Base-by-base conservation (phyloP, 37 sponge, comb jelly and placozoan species). In the Trichoplax adhaerens region DNA sequence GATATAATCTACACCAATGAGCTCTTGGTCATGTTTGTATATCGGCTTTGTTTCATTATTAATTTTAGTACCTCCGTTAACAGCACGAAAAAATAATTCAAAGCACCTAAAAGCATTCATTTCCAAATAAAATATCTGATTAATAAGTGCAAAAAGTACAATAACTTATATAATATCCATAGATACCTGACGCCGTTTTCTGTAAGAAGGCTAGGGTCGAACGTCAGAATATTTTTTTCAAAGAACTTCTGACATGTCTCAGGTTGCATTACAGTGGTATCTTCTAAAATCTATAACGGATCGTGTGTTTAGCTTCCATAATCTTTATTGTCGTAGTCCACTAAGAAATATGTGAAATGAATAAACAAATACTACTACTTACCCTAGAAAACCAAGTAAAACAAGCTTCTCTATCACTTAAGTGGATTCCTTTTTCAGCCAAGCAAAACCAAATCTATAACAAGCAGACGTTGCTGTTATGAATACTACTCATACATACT, bases 351-450 rank as follows among this genome's bases (percentile, higher is more conserved):
- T 12, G 72, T 51, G n/a, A 4, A 70, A 53, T 5, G 2, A 49
- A 29, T 29, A 29, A 72, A 29, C 29, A 29, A 29, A 29, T 29
- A 29, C 29, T 29, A 29, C 29, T 48, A 58, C 76, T 54, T 58
- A 88, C 90, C 87, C 82, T 88, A 52, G 87, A 81, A 82, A 90
- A 90, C 91, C 87, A 90, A 62, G 73, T 86, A 74, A 85, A 87
- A 58, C 88, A 83, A 3, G 85, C 81, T n/a, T 87, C 91, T 47
- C 80, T 77, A 68, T 90, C 91, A 29, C 71, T 72, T 50, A 79
- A 64, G 64, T 84, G 86, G 29, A 86, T 84, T 8, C 87, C 81
- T 12, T 77, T 70, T 3, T 83, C 84, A 54, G 78, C 84, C 54
- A 90, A 56, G n/a, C 81, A 80, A 58, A 72, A 72, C 91, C 91